Percentiles rank a stretch among this genome's conserved stretches.
Conservation (phyloP, 2,113 vertebrate species). For the Etheostoma spectabile region DNA sequence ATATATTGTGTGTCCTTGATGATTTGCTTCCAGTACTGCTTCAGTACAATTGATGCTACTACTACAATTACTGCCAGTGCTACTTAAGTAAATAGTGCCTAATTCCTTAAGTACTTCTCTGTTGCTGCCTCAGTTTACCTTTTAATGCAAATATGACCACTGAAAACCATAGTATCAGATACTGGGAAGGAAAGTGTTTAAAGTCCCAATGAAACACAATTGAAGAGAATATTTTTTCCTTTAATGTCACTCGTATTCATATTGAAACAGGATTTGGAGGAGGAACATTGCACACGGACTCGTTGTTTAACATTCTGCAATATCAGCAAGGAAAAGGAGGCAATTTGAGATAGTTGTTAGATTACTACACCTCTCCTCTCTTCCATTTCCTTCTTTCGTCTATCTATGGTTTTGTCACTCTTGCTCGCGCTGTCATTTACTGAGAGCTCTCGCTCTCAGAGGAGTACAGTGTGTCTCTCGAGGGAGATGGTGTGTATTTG, state of each 20-base stretch:
- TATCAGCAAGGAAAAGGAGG: neutral
- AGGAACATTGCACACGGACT: neutral
- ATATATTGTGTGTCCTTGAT: neutral
- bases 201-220: neutral
- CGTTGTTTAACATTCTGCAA: neutral
- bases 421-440: slow-evolving; percentile 8
- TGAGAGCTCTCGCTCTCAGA: slow-evolving; percentile 4
- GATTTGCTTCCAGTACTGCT: neutral
- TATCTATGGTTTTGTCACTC: neutral
- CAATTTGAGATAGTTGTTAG: neutral
- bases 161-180: neutral
- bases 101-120: neutral
- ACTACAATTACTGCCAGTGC: neutral
- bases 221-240: neutral
- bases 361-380: neutral
- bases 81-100: neutral
- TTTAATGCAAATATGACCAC: neutral
- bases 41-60: neutral
- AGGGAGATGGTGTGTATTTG: slow-evolving; percentile 17
- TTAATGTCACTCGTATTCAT: neutral
- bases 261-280: no score
- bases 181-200: neutral
- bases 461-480: slow-evolving; percentile 3
- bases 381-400: neutral
- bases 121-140: neutral